Conservation (phyloP, 2,888 invertebrate genomes). For the Chaetogeoica ovagalla region DNA sequence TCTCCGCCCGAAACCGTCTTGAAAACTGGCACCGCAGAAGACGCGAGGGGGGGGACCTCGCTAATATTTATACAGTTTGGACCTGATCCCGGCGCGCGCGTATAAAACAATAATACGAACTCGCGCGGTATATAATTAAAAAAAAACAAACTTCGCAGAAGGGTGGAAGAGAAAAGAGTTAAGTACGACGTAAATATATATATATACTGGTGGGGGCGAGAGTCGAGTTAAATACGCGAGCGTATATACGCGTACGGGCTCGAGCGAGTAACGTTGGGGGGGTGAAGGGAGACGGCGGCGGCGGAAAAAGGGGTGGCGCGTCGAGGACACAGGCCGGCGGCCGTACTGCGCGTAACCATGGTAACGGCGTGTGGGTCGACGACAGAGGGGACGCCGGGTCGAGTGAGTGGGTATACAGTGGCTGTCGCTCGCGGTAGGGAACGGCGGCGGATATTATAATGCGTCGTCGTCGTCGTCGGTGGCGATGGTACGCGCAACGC, state of each 20-base stretch:
- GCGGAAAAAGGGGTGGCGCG: conserved; percentile 43
- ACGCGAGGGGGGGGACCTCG: too few species aligned
- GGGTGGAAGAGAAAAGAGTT: neutral
- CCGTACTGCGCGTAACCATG: conserved; percentile 1
- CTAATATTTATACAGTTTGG: too few species aligned
- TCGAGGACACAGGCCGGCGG: neutral
- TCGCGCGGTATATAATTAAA: neutral
- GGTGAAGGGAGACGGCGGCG: neutral
- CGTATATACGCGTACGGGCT: neutral
- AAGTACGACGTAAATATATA: neutral
- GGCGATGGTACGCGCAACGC: neutral
- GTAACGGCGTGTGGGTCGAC: neutral
- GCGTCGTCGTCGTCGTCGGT: neutral
- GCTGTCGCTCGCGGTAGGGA: neutral
- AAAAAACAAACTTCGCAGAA: neutral
- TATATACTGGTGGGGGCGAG: too few species aligned
- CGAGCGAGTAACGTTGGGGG: too few species aligned
- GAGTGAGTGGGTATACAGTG: neutral
- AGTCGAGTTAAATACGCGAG: neutral
- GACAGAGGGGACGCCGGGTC: neutral
- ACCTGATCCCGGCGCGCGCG: too few species aligned
- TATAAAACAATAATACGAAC: too few species aligned
- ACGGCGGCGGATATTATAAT: neutral
- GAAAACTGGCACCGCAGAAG: too few species aligned
- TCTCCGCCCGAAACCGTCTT: too few species aligned